Conservation (phyloP, 92 coral and sea anemone genomes). For the Pocillopora meandrina region DNA sequence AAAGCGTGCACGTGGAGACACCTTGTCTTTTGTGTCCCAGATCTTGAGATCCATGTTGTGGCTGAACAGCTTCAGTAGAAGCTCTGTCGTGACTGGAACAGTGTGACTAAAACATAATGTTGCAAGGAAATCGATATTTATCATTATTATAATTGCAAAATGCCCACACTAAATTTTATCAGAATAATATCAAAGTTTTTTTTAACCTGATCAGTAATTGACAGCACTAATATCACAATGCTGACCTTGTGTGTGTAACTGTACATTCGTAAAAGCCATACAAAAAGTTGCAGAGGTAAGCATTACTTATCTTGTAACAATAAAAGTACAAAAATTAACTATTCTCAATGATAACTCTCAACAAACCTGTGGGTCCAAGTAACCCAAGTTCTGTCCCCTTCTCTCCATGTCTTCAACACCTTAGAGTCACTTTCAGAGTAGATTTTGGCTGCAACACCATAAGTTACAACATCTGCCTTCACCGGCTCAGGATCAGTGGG, state of each 20-base stretch:
- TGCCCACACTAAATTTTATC: background rate
- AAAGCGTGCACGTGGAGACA: conserved; percentile 97
- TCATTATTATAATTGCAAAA: background rate
- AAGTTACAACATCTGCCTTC: conserved; percentile 93
- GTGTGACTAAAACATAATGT: conserved; percentile 58
- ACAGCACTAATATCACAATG: too few species aligned
- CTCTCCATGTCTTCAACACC: conserved; percentile 92
- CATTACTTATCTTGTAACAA: too few species aligned
- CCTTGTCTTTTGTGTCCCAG: conserved; percentile 98
- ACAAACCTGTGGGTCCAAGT: conserved; percentile 96
- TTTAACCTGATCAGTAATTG: too few species aligned
- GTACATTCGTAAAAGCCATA: too few species aligned
- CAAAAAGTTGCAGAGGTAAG: too few species aligned
- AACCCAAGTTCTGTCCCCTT: conserved; percentile 85
- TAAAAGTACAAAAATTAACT: too few species aligned
- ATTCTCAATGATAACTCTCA: background rate
- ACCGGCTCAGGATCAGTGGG: conserved; percentile 86
- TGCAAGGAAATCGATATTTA: background rate
- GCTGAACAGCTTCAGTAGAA: conserved; percentile 74
- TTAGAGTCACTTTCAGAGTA: conserved; percentile 94
- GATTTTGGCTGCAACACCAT: conserved; percentile 97
- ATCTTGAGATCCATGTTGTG: conserved; percentile 83
- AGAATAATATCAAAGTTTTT: background rate
- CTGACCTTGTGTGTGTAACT: too few species aligned
- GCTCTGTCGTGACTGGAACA: conserved; percentile 71